These are phyloP conservation scores for Steatornis caripensis DNA, from an alignment of 2,113 vertebrate species.

Conservation along the genomic window DNA sequence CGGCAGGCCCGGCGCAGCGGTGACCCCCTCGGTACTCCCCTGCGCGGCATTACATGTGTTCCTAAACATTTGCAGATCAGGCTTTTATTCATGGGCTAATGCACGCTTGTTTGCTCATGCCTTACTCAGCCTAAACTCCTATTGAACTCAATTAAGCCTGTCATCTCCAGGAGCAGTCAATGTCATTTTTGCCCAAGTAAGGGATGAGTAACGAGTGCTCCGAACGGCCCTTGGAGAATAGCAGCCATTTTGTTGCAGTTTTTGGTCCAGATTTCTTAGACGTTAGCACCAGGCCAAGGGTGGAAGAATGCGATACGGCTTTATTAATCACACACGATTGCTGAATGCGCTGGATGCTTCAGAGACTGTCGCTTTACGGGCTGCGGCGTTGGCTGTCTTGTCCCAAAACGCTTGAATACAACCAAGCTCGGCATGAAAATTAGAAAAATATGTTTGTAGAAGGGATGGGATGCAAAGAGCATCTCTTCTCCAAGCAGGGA, in stretches of 20 bases:
- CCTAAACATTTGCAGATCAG: constrained; percentile 29
- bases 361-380: not conserved
- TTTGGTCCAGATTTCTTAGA: constrained; percentile 45
- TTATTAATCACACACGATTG: constrained; percentile 39
- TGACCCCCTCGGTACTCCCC: not conserved
- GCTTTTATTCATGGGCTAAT: constrained; percentile 44
- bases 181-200: constrained; percentile 67
- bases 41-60: not conserved
- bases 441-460: constrained; percentile 43
- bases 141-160: constrained; percentile 61
- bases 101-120: constrained; percentile 58
- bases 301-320: constrained; percentile 26
- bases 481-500: not conserved
- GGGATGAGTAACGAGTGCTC: constrained; percentile 57
- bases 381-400: not conserved
- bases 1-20: not conserved
- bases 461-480: not conserved
- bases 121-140: constrained; percentile 60
- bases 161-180: constrained; percentile 57
- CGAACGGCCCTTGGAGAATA: constrained; percentile 39
- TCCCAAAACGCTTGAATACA: not conserved
- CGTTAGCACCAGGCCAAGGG: constrained; percentile 45
- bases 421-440: not conserved
- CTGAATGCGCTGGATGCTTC: not conserved
- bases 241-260: constrained; percentile 50